Evolutionary conservation across 2,888 invertebrate genomes (phyloP), one percentile per base, ranked within the genome.

Genomic region (Fragum whitleyi): DNA sequence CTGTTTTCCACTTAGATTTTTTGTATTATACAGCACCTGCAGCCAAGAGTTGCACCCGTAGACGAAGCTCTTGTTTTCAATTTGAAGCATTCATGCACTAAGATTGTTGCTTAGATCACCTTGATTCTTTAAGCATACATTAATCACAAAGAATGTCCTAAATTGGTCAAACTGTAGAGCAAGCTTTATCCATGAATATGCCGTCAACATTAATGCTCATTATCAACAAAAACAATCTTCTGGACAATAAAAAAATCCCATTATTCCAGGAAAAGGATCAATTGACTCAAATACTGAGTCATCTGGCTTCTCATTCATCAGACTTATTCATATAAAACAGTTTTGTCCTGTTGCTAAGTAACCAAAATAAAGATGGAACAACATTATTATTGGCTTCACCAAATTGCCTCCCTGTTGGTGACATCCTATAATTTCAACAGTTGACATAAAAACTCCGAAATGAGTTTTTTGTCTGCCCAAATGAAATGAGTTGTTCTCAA

Each of bases 321-420:
- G 42, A 26, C 65, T 65, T 65, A 65, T 42, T 65, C 65, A 42
- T 23, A 39, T 65, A 65, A 65, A 65, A 65, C 65, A 65, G 65
- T 42, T 65, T 42, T 42, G 42, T 42, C 65, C 65, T 65, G 65
- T 65, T 65, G 65, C 65, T 42, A 42, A 42, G 65, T 16, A 23
- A 65, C 65, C 42, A 65, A 26, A 61, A 61, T 61, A 61, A 61
- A 61, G 61, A 61, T n/a, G 21, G 65, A 42, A 42, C 14, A 47
- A 65, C n/a, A 36, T 65, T 65, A 65, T 65, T 65, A 65, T 36
- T 21, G 65, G 28, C 36, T 42, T 65, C 65, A 14, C 21, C 5
- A 21, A 42, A 42, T 42, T 65, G 39, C 11, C 65, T 19, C 65
- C 36, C 65, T 65, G 65, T 65, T 21, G 26, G 23, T 65, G 65